Percentiles rank a stretch among this genome's conserved stretches.
Evolutionary conservation across 2,888 invertebrate species (phyloP).

Genomic region (Torymus auratus): DNA sequence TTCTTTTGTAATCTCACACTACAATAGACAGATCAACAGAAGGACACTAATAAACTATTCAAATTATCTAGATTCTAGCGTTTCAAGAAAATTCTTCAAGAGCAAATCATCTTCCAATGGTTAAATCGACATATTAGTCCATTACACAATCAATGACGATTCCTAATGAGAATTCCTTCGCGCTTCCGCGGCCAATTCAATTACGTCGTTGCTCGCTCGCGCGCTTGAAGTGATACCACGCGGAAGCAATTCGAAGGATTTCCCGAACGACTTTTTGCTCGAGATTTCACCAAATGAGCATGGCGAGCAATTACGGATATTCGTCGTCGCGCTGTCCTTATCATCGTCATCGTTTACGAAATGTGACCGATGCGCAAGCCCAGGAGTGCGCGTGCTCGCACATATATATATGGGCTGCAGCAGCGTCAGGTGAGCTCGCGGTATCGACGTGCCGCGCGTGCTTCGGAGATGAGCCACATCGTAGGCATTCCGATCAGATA

Average conservation of each 20-base stretch:
- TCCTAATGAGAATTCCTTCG: not conserved
- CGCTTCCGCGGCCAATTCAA: not conserved
- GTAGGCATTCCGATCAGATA: constrained; percentile 21
- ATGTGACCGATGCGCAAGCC: not conserved
- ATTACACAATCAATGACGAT: not conserved
- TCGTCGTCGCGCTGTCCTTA: not conserved
- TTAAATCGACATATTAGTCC: too few species aligned
- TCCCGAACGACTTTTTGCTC: constrained; percentile 16
- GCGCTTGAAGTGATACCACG: not conserved
- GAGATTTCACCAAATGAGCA: constrained; percentile 29
- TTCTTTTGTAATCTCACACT: too few species aligned
- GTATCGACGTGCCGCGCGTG: constrained; percentile 39
- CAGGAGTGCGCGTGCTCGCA: not conserved
- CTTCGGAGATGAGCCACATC: constrained; percentile 38
- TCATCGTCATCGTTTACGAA: constrained; percentile 20
- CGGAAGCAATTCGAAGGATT: constrained; percentile 5
- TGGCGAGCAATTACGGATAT: constrained; percentile 31
- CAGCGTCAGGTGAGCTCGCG: constrained; percentile 21
- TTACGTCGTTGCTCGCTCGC: too few species aligned
- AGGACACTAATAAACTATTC: too few species aligned
- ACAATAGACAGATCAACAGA: too few species aligned
- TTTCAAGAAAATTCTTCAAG: too few species aligned
- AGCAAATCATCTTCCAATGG: too few species aligned
- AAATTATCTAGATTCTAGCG: too few species aligned
- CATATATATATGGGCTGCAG: not conserved